Evolutionary conservation across 2,888 invertebrate species (phyloP).

Genomic region (Phanerotoma sp.): DNA sequence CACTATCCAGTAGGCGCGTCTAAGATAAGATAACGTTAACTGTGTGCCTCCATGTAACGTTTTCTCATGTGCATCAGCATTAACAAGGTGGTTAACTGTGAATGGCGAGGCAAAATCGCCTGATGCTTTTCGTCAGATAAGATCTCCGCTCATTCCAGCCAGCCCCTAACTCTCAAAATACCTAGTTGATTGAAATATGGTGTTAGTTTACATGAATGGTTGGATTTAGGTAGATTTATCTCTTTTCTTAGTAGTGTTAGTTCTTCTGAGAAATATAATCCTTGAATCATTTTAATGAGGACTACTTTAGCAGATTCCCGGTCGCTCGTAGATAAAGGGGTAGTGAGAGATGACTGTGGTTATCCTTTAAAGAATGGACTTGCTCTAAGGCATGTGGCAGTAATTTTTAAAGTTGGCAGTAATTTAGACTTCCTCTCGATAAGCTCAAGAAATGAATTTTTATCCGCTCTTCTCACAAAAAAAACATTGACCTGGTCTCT

Average conservation of each 20-base stretch:
- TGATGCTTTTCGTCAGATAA: conserved; percentile 15
- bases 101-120: conserved; percentile 16
- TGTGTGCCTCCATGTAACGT: conserved; percentile 28
- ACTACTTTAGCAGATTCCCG: conserved; percentile 9
- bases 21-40: conserved; percentile 1
- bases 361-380: background rate
- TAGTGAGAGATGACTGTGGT: background rate
- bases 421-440: background rate
- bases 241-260: background rate
- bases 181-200: conserved; percentile 18
- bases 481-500: conserved; percentile 8
- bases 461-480: background rate
- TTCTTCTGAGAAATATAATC: conserved; percentile 6
- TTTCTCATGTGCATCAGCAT: conserved; percentile 13
- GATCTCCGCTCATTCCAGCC: conserved; percentile 13
- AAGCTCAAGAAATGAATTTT: background rate
- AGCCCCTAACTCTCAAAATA: conserved; percentile 22
- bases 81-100: too few species aligned
- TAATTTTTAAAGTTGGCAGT: background rate
- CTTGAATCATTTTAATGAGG: conserved; percentile 9
- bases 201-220: conserved; percentile 7
- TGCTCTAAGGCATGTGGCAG: background rate
- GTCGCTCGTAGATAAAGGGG: conserved; percentile 4
- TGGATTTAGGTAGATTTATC: background rate
- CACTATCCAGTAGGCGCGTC: conserved; percentile 25